Conservation (phyloP, 2,888 invertebrate species). For the Marasmarcha lunaedactyla region DNA sequence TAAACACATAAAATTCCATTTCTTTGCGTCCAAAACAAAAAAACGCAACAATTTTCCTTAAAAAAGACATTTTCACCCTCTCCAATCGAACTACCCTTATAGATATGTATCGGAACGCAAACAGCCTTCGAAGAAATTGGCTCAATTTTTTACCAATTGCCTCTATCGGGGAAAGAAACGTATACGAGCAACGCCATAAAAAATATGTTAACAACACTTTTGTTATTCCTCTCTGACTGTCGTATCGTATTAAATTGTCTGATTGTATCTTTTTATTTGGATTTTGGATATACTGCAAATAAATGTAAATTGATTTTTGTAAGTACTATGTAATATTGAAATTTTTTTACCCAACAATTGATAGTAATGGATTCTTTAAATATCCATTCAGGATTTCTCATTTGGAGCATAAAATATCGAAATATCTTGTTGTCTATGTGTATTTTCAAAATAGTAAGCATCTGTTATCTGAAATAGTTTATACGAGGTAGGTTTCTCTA, state of each 20-base stretch:
- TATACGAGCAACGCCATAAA: constrained; percentile 22
- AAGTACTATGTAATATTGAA: no score
- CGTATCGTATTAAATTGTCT: no score
- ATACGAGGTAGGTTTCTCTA: no score
- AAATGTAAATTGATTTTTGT: no score
- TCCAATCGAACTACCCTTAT: constrained; percentile 13
- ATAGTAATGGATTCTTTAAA: no score
- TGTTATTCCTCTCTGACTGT: constrained; percentile 5
- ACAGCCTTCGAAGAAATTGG: constrained; percentile 19
- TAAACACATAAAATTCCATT: no score
- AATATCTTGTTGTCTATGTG: no score
- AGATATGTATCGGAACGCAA: constrained; percentile 24
- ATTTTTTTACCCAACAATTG: no score
- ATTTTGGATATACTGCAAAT: constrained; percentile 8
- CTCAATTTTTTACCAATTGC: constrained; percentile 17
- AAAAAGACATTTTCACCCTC: constrained; percentile 12
- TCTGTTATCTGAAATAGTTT: no score
- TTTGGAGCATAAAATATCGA: no score
- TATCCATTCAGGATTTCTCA: no score
- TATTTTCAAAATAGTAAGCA: no score
- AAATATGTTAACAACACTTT: constrained; percentile 18
- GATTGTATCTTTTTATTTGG: constrained; percentile 10
- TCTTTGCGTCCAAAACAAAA: background rate
- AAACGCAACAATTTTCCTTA: constrained; percentile 3
- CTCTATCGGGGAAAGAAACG: constrained; percentile 15